A percentile compares a stretch with the other conserved stretches of the same genome.
Evolutionary conservation across 2,888 invertebrate genomes (phyloP).

Genomic region (Pyrochroa serraticornis): DNA sequence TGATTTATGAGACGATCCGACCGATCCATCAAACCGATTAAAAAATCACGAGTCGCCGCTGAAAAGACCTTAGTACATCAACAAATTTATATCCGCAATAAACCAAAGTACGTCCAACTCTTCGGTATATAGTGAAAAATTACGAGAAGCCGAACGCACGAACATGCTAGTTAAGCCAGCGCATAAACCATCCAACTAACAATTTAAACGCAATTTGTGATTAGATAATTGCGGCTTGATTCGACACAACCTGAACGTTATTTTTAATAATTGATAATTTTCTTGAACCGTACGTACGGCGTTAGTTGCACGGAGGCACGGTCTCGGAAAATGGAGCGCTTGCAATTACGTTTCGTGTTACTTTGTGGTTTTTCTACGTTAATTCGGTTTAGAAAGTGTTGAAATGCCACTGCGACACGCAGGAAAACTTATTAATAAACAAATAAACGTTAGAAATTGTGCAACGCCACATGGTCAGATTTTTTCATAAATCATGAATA

Average conservation of each 20-base stretch:
- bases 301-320: too few species aligned
- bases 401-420: background rate
- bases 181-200: slow-evolving; percentile 28
- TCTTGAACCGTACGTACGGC: slow-evolving; percentile 16
- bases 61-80: too few species aligned
- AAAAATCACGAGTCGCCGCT: background rate
- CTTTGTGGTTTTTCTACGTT: slow-evolving; percentile 19
- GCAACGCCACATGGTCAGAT: slow-evolving; percentile 14
- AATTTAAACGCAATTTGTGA: slow-evolving; percentile 44
- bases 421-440: too few species aligned
- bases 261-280: slow-evolving; percentile 41
- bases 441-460: slow-evolving; percentile 11
- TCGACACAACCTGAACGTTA: slow-evolving; percentile 35
- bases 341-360: slow-evolving; percentile 30
- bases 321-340: slow-evolving; percentile 30
- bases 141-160: slow-evolving; percentile 14
- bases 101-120: slow-evolving; percentile 2
- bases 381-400: slow-evolving; percentile 20
- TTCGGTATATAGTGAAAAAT: slow-evolving; percentile 12
- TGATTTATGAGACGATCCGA: background rate
- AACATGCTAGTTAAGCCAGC: slow-evolving; percentile 14
- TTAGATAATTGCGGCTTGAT: slow-evolving; percentile 41
- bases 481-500: too few species aligned
- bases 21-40: background rate
- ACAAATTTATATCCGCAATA: too few species aligned